Percentiles rank a stretch among this genome's conserved stretches.
Evolutionary conservation across 2,797 vertebrate species (phyloP).

Genomic region (Microhierax caerulescens): DNA sequence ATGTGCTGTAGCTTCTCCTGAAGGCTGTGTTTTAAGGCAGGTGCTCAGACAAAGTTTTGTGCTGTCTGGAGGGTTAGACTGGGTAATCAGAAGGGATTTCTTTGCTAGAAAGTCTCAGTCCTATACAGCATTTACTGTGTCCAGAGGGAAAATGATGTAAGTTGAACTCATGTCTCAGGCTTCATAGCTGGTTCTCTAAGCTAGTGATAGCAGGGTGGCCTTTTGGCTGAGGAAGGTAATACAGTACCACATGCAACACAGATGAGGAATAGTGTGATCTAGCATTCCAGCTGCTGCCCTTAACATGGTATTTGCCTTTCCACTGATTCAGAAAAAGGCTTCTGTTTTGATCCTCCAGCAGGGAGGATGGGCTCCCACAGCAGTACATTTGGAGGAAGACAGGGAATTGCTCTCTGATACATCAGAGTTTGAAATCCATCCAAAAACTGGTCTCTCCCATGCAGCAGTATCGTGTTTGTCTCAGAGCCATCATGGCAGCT

Average conservation of each 20-base stretch:
- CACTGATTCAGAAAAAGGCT: constrained; percentile 21
- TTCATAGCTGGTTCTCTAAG: neutral
- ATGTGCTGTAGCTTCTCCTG: neutral
- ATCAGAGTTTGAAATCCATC: constrained; percentile 38
- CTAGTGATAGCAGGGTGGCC: neutral
- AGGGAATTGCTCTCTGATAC: constrained; percentile 17
- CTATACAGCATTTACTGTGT: neutral
- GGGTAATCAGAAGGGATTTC: neutral
- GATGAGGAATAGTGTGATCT: neutral
- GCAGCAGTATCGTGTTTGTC: constrained; percentile 45
- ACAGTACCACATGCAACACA: neutral
- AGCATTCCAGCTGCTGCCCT: constrained; percentile 23
- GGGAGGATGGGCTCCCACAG: constrained; percentile 2
- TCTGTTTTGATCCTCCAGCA: neutral
- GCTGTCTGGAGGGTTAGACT: neutral
- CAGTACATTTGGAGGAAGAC: neutral
- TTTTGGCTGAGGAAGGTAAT: neutral
- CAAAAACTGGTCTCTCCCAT: constrained; percentile 34
- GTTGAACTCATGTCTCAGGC: neutral
- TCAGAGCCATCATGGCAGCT: constrained; percentile 58
- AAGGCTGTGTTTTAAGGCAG: neutral
- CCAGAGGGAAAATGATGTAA: neutral
- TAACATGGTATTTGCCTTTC: neutral
- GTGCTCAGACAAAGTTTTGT: neutral
- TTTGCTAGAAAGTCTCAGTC: neutral